These are phyloP conservation scores for Pristis pectinata DNA, from an alignment of 2,797 vertebrate species.

Conservation along the genomic window DNA sequence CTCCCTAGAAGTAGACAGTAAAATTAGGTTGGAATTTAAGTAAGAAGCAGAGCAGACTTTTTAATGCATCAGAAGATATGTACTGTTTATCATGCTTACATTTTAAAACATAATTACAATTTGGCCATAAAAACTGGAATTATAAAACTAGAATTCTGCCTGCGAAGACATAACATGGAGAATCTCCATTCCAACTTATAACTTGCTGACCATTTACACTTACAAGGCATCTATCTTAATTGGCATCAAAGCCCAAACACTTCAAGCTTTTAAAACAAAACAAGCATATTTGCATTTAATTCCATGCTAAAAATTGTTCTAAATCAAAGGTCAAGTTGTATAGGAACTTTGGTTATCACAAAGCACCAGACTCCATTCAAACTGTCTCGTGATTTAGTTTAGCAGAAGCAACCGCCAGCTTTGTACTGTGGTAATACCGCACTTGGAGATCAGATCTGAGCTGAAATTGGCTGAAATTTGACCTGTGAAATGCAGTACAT, in stretches of 20 bases:
- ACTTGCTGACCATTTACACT: background rate
- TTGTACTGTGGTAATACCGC: background rate
- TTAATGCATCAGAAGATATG: background rate
- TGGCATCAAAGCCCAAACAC: background rate
- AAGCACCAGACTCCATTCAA: background rate
- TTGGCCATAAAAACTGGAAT: background rate
- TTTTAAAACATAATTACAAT: background rate
- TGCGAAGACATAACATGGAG: background rate
- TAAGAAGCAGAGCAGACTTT: background rate
- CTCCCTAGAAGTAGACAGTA: constrained; percentile 5
- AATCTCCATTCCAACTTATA: background rate
- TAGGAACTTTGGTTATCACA: background rate
- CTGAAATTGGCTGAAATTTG: constrained; percentile 8
- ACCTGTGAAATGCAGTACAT: constrained; percentile 19
- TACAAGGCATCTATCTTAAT: background rate
- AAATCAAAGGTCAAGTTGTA: background rate
- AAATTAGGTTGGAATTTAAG: constrained; percentile 26
- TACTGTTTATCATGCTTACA: background rate
- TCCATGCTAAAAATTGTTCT: background rate
- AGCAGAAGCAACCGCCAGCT: background rate
- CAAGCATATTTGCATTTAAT: background rate
- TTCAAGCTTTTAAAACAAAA: background rate
- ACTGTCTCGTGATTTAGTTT: background rate
- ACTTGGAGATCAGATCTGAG: constrained; percentile 8
- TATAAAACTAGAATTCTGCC: background rate